These are phyloP conservation scores for Hystrix brachyura DNA, from an alignment of 2,113 vertebrate species.

Conservation along the genomic window DNA sequence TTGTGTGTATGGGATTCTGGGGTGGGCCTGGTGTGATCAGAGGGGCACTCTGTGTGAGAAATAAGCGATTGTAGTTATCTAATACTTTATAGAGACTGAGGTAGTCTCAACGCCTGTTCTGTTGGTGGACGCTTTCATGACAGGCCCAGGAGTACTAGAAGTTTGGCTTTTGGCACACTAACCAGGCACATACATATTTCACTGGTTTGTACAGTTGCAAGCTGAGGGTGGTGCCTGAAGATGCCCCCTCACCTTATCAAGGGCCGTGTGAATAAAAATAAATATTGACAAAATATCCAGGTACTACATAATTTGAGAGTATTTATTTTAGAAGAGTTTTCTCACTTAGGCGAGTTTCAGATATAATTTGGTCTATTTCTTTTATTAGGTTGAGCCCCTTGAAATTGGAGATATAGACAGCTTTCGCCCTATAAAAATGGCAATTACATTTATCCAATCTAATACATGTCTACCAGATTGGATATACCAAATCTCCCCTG, in stretches of 20 bases:
- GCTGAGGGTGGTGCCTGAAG: not conserved
- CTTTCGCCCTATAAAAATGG: slow-evolving; percentile 31
- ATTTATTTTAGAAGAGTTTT: not conserved
- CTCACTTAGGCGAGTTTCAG: not conserved
- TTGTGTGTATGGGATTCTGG: not conserved
- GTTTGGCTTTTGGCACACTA: not conserved
- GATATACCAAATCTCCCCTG: not conserved
- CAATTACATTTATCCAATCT: not conserved
- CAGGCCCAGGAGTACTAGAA: not conserved
- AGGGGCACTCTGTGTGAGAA: not conserved
- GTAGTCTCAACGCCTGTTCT: too few relatives aligned
- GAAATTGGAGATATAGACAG: not conserved
- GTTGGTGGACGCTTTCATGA: rapidly evolving
- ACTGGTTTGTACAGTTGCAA: not conserved
- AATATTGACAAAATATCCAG: not conserved
- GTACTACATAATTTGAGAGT: not conserved
- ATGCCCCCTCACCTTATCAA: not conserved
- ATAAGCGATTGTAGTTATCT: not conserved
- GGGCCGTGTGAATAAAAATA: not conserved
- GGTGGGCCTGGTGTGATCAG: not conserved
- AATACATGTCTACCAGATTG: not conserved
- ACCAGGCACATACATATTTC: not conserved
- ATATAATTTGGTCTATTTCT: not conserved
- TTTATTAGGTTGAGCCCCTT: not conserved
- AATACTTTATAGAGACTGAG: not conserved